Evolutionary conservation across 2,888 invertebrate species (phyloP).

Genomic region (Eristalis arbustorum): DNA sequence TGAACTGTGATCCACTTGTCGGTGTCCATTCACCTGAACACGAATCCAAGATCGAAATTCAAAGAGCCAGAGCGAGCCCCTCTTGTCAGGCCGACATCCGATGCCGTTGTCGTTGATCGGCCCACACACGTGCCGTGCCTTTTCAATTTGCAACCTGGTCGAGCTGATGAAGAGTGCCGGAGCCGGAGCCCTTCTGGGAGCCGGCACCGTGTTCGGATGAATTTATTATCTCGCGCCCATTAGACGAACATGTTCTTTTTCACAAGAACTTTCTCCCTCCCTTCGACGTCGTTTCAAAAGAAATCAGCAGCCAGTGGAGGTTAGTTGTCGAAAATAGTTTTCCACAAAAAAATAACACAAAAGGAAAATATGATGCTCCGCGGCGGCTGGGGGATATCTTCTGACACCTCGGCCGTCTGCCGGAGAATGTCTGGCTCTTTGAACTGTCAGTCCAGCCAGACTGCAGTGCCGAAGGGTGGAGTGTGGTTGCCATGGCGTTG

Average conservation of each 20-base stretch:
- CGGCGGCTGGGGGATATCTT: not conserved
- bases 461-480: not conserved
- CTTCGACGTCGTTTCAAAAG: not conserved
- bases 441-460: not conserved
- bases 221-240: not conserved
- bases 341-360: not conserved
- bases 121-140: not conserved
- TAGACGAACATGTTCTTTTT: not conserved
- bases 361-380: too few species aligned
- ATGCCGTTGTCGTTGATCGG: not conserved
- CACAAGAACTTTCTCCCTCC: not conserved
- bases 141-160: constrained; percentile 5
- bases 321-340: not conserved
- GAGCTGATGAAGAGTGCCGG: not conserved
- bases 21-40: constrained; percentile 4
- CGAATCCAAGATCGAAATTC: constrained; percentile 1
- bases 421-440: not conserved
- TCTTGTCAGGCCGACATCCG: not conserved
- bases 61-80: not conserved
- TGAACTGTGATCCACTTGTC: not conserved
- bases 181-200: not conserved
- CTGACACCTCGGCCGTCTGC: not conserved
- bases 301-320: not conserved
- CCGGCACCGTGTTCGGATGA: not conserved
- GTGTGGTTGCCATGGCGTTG: not conserved